Conservation (phyloP, 2,888 invertebrate species). For the Catocala sponsa region DNA sequence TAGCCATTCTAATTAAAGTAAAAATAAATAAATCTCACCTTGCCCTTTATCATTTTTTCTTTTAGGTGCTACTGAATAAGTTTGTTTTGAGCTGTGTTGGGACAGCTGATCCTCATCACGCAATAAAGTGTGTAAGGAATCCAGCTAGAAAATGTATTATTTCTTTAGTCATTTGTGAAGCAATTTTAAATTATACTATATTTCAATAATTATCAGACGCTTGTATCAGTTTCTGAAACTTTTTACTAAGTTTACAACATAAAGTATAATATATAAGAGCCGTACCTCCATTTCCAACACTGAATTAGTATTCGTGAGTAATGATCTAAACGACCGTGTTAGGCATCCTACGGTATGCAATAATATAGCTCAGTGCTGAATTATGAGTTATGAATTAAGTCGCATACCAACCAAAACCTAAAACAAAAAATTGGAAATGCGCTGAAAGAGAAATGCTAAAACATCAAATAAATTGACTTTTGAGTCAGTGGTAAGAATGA, state of each 20-base stretch:
- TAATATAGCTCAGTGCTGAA: constrained; percentile 54
- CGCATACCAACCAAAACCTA: constrained; percentile 66
- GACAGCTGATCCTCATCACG: constrained; percentile 70
- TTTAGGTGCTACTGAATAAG: constrained; percentile 60
- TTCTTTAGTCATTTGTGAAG: background rate
- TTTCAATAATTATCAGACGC: no score
- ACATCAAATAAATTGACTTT: constrained; percentile 22
- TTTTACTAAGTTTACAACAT: no score
- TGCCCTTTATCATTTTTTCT: constrained; percentile 69
- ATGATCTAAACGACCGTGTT: constrained; percentile 57
- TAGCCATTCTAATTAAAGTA: no score
- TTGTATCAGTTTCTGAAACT: no score
- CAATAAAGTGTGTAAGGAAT: constrained; percentile 69
- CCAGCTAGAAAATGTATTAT: constrained; percentile 56
- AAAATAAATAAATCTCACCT: constrained; percentile 49
- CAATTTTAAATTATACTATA: constrained; percentile 1
- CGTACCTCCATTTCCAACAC: constrained; percentile 75
- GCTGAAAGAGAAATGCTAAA: constrained; percentile 52
- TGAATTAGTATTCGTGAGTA: constrained; percentile 44
- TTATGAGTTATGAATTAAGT: constrained; percentile 32
- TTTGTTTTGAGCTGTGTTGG: constrained; percentile 62
- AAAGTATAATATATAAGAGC: no score
- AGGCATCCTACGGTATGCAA: constrained; percentile 64
- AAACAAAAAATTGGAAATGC: constrained; percentile 62
- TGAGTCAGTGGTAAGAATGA: constrained; percentile 15